phyloP scores from a whole-genome alignment of 2,797 vertebrate species.

The Antrozous pallidus region DNA sequence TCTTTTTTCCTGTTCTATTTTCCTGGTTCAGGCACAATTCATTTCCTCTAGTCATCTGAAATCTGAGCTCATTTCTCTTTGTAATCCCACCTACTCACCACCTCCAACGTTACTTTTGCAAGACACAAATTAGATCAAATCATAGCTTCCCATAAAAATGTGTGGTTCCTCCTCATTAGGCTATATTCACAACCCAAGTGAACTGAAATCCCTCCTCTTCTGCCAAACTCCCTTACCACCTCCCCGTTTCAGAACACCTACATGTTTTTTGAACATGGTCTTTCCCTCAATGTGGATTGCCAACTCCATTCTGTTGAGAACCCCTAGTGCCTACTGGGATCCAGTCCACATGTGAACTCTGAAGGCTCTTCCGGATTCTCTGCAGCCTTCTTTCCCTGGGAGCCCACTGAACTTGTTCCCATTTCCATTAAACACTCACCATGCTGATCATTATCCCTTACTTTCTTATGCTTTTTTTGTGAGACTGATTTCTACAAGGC shows the following conservation, averaged over 20 bases:
- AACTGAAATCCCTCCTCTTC: not conserved
- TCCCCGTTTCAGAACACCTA: not conserved
- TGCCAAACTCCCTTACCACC: not conserved
- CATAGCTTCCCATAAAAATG: not conserved
- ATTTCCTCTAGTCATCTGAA: not conserved
- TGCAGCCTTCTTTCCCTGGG: not conserved
- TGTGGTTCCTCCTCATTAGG: not conserved
- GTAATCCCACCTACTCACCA: not conserved
- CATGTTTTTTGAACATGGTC: not conserved
- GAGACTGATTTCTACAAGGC: not conserved
- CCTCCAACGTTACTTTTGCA: not conserved
- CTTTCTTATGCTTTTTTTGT: conserved; percentile 3
- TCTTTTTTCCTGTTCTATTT: not conserved
- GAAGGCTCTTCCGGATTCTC: not conserved
- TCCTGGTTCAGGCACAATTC: not conserved
- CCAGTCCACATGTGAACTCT: not conserved
- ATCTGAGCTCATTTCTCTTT: not conserved
- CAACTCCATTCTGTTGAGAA: not conserved
- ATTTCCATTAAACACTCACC: not conserved
- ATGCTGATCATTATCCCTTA: not conserved
- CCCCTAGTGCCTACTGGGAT: not conserved
- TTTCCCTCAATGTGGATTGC: not conserved
- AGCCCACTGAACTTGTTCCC: not conserved
- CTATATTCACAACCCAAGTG: not conserved
- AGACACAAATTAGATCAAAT: conserved; percentile 14